phyloP scores from a whole-genome alignment of 2,797 vertebrate species.

The Enteromius thamalakanensis region DNA sequence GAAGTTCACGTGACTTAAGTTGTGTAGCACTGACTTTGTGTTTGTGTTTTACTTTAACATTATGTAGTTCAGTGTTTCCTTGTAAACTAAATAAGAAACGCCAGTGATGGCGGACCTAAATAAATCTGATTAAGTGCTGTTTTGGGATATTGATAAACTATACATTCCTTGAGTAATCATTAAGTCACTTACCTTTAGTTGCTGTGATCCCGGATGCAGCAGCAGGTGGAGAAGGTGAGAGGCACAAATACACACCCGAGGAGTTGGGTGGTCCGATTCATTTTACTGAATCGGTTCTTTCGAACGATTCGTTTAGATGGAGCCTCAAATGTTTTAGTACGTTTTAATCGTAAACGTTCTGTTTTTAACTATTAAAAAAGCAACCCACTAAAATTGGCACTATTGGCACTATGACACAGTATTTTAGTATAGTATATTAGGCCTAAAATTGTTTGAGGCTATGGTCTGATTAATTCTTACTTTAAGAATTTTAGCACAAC shows the following conservation, averaged over 20 bases:
- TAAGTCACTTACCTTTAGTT: neutral
- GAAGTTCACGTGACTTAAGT: neutral
- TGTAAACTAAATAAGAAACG: neutral
- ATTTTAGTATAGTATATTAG: neutral
- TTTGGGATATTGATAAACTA: neutral
- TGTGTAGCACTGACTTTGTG: neutral
- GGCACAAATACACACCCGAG: slow-evolving; percentile 10
- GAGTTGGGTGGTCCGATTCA: neutral
- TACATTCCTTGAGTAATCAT: neutral
- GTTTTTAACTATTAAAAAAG: neutral
- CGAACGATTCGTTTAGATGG: slow-evolving; percentile 3
- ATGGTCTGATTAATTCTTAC: neutral
- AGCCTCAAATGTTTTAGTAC: neutral
- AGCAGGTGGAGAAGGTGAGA: slow-evolving; percentile 25
- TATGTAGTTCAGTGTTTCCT: neutral
- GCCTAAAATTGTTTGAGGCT: neutral
- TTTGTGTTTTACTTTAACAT: neutral
- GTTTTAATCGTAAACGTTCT: neutral
- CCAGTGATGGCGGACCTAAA: neutral
- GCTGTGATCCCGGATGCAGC: slow-evolving; percentile 34
- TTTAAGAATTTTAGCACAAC: neutral
- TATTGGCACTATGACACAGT: neutral
- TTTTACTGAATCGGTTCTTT: slow-evolving; percentile 20
- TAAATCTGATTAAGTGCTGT: neutral
- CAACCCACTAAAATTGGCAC: neutral